Percentiles rank a stretch among this genome's conserved stretches.
Conservation (phyloP, 2,113 vertebrate genomes). For the Mormyrus lacerda region DNA sequence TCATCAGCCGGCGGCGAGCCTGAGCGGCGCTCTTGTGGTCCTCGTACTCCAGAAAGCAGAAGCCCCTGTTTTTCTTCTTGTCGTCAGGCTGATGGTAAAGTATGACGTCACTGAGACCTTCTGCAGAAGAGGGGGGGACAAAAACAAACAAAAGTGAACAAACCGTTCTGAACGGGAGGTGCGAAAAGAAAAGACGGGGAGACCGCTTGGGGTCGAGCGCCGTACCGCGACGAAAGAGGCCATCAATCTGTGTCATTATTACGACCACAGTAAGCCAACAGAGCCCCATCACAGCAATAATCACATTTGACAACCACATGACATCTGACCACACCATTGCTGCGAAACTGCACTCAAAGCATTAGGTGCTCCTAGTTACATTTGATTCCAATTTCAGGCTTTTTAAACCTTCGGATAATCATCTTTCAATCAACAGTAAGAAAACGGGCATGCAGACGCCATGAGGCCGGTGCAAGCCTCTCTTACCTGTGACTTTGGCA, state of each 20-base stretch:
- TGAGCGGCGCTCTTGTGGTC: constrained; percentile 97
- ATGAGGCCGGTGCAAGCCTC: background rate
- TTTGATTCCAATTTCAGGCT: background rate
- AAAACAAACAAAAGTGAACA: background rate
- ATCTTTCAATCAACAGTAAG: background rate
- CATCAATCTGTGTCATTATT: background rate
- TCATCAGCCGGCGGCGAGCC: constrained; percentile 92
- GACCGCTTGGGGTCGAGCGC: background rate
- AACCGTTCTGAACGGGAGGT: background rate
- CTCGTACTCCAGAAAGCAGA: constrained; percentile 97
- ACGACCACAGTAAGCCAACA: background rate
- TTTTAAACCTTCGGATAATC: background rate
- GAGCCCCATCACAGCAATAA: background rate
- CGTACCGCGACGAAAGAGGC: background rate
- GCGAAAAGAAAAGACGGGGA: background rate
- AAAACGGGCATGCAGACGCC: background rate
- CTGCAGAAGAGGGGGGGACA: constrained; percentile 58
- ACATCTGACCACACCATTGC: background rate
- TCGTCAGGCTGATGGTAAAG: constrained; percentile 96
- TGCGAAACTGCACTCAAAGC: background rate
- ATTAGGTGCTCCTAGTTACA: background rate
- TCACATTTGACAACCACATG: background rate
- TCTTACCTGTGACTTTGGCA: constrained; percentile 92
- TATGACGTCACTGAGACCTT: constrained; percentile 96
- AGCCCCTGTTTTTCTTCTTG: constrained; percentile 96